Evolutionary conservation across 2,113 vertebrate genomes (phyloP).

Genomic region (Myotis davidii): DNA sequence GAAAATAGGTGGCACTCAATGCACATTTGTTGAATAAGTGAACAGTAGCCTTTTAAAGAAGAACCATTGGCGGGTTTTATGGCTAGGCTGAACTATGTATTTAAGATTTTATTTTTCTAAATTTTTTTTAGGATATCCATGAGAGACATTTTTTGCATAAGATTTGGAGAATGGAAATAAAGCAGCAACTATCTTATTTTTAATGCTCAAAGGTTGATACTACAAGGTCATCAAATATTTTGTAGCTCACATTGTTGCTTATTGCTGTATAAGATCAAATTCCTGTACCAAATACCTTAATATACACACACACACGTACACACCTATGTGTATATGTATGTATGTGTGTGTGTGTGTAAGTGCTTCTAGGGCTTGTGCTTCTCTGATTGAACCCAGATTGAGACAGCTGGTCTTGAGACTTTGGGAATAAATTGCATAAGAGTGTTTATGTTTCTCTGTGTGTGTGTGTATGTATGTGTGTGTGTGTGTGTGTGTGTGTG

Average conservation of each 20-base stretch:
- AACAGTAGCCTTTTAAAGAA: background rate
- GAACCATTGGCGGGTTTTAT: background rate
- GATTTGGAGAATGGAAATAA: background rate
- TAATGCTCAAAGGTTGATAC: background rate
- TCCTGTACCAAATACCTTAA: background rate
- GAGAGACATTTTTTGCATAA: background rate
- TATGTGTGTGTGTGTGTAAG: background rate
- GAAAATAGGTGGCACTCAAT: background rate
- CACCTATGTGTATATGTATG: background rate
- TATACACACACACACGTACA: background rate
- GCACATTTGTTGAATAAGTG: background rate
- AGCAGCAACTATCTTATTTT: background rate
- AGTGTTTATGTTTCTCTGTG: background rate
- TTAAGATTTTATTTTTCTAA: background rate
- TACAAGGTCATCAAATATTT: background rate
- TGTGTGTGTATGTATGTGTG: background rate
- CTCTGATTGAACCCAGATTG: background rate
- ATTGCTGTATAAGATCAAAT: background rate
- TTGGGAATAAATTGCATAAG: background rate
- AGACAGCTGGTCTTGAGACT: background rate
- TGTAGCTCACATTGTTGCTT: background rate
- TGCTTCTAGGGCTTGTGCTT: background rate
- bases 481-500: too few relatives aligned
- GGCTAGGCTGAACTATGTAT: background rate
- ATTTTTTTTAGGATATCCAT: background rate